phyloP scores from a whole-genome alignment of 2,888 invertebrate genomes.

The Eutolmus rufibarbis region DNA sequence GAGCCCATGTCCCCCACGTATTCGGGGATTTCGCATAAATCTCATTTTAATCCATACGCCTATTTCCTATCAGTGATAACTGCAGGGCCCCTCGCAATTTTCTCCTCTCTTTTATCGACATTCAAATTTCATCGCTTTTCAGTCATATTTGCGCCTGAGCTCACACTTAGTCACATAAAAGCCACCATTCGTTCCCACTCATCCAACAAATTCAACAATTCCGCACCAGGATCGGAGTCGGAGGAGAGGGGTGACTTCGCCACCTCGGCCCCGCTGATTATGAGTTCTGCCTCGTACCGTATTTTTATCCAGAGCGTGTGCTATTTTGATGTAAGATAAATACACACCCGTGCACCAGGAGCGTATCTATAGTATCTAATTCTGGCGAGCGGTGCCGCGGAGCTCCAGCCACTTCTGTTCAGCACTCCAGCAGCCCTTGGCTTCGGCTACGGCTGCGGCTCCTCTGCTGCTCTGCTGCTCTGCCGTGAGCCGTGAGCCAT shows the following conservation, averaged over 20 bases:
- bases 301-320: slow-evolving; percentile 25
- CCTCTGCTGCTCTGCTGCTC: not conserved
- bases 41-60: not conserved
- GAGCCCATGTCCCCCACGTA: not conserved
- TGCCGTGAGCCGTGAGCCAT: not conserved
- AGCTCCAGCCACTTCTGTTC: slow-evolving; percentile 15
- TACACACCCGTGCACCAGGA: slow-evolving; percentile 7
- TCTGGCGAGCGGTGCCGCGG: not conserved
- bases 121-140: slow-evolving; percentile 29
- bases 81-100: not conserved
- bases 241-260: not conserved
- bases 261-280: slow-evolving; percentile 23
- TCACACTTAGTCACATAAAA: slow-evolving; percentile 14
- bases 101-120: not conserved
- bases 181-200: not conserved
- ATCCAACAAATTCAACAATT: slow-evolving; percentile 12
- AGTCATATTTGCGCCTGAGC: slow-evolving; percentile 18
- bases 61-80: slow-evolving; percentile 12
- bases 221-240: not conserved
- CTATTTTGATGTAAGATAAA: slow-evolving; percentile 33
- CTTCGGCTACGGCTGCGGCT: not conserved
- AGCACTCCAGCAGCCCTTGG: not conserved
- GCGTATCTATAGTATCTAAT: slow-evolving; percentile 18
- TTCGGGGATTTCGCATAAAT: not conserved
- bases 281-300: slow-evolving; percentile 3